A percentile compares a stretch with the other conserved stretches of the same genome.
Evolutionary conservation across 2,888 invertebrate species (phyloP).

Genomic region (Rhagophthalmus giganteus): DNA sequence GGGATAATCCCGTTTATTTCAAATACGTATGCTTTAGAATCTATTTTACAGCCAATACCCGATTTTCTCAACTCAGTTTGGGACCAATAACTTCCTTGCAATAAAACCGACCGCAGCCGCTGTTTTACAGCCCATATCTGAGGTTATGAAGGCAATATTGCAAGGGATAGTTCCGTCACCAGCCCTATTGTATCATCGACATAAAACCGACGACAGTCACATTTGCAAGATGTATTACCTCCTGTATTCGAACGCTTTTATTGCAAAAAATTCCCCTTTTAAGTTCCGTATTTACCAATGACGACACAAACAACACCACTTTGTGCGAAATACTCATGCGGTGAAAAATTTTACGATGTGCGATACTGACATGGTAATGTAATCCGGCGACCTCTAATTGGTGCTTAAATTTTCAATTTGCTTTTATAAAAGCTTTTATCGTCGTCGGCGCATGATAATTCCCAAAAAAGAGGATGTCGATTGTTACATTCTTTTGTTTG

Average conservation of each 20-base stretch:
- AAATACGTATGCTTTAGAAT: constrained; percentile 9
- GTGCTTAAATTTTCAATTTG: constrained; percentile 10
- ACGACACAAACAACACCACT: neutral
- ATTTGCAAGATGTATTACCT: constrained; percentile 13
- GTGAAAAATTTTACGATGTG: constrained; percentile 9
- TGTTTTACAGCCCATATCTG: constrained; percentile 16
- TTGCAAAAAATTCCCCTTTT: neutral
- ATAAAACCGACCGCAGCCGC: constrained; percentile 17
- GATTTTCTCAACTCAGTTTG: constrained; percentile 1
- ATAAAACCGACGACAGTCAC: constrained; percentile 4
- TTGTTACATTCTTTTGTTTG: constrained; percentile 5
- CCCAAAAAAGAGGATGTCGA: constrained; percentile 1
- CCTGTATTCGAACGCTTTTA: neutral
- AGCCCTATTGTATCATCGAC: neutral
- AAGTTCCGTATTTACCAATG: constrained; percentile 6
- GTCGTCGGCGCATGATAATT: neutral
- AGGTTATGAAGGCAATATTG: constrained; percentile 18
- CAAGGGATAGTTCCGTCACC: constrained; percentile 6
- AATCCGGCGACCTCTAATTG: constrained; percentile 12
- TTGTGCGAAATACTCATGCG: constrained; percentile 1
- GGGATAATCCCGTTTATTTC: too few relatives aligned
- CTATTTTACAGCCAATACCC: constrained; percentile 3
- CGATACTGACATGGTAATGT: constrained; percentile 2
- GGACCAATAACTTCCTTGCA: constrained; percentile 17
- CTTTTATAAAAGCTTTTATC: constrained; percentile 4